A percentile compares a stretch with the other conserved stretches of the same genome.
Conservation (phyloP, 2,113 vertebrate species). For the Actenoides lindsayi region DNA sequence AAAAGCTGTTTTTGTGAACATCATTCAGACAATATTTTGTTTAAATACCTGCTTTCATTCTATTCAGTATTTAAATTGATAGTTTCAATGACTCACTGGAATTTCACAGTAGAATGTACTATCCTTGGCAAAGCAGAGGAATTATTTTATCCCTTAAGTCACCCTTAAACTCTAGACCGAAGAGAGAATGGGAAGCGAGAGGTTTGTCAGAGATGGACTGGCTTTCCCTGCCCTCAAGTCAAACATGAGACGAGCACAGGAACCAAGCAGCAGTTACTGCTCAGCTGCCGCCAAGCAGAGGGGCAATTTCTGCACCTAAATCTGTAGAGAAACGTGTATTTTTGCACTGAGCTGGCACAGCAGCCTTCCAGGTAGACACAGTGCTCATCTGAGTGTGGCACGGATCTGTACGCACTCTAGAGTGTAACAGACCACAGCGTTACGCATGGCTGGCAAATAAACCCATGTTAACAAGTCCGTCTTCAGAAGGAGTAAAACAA, state of each 20-base stretch:
- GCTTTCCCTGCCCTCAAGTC: not conserved
- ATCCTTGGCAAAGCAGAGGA: not conserved
- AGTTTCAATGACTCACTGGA: not conserved
- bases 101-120: not conserved
- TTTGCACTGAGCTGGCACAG: not conserved
- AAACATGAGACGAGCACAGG: not conserved
- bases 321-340: accelerated
- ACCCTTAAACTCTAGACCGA: not conserved
- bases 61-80: not conserved
- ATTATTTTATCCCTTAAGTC: not conserved
- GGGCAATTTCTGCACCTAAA: not conserved
- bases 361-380: not conserved
- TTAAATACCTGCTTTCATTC: not conserved
- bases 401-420: not conserved
- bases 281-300: not conserved
- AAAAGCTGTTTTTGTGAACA: not conserved
- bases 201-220: not conserved
- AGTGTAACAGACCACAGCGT: not conserved
- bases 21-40: not conserved
- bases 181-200: not conserved
- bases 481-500: not conserved
- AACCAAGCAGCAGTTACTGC: not conserved
- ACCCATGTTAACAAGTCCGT: not conserved
- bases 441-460: not conserved
- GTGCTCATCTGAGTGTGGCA: not conserved